phyloP scores from a whole-genome alignment of 2,113 vertebrate species.

The Cololabis saira region DNA sequence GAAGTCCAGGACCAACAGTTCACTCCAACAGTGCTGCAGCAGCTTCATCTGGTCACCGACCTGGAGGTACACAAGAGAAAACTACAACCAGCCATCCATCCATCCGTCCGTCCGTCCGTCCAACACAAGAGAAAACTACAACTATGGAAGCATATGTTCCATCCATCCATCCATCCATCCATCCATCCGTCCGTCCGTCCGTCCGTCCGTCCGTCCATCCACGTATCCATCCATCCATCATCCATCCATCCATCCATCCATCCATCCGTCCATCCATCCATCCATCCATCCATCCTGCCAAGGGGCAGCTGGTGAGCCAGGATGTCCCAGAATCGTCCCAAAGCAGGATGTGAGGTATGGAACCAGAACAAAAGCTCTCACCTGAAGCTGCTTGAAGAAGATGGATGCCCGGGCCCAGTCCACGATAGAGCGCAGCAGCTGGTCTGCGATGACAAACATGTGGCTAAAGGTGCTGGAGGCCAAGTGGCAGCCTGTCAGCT shows the following conservation, averaged over 20 bases:
- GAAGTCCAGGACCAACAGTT: slow-evolving; percentile 91
- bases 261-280: too few relatives aligned
- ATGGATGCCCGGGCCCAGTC: slow-evolving; percentile 92
- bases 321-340: too few relatives aligned
- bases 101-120: too few relatives aligned
- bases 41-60: slow-evolving; percentile 95
- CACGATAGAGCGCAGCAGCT: slow-evolving; percentile 92
- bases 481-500: slow-evolving; percentile 77
- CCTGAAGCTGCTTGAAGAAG: slow-evolving; percentile 95
- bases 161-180: too few relatives aligned
- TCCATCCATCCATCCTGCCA: too few relatives aligned
- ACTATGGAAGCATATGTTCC: background rate
- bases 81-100: background rate
- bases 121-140: background rate
- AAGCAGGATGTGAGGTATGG: background rate
- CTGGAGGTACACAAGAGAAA: slow-evolving; percentile 40
- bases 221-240: too few relatives aligned
- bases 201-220: too few relatives aligned
- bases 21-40: slow-evolving; percentile 94
- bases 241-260: too few relatives aligned
- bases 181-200: too few relatives aligned
- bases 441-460: slow-evolving; percentile 90
- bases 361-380: slow-evolving; percentile 52
- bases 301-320: too few relatives aligned
- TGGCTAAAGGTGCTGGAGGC: slow-evolving; percentile 84